A percentile compares a stretch with the other conserved stretches of the same genome.
These are phyloP conservation scores for Agrotis clavis DNA, from an alignment of 2,888 invertebrate genomes.

Conservation along the genomic window DNA sequence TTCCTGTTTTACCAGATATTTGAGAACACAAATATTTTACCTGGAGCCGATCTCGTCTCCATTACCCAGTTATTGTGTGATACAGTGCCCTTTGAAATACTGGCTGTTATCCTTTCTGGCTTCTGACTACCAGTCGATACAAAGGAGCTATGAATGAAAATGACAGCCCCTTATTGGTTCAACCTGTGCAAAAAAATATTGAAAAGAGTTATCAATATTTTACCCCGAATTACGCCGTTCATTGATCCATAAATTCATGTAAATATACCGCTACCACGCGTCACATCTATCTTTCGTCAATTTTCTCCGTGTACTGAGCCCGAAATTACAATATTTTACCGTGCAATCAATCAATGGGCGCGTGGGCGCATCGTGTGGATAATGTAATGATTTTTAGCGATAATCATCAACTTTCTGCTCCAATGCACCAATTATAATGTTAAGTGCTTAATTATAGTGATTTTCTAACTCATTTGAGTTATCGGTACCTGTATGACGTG, in stretches of 20 bases:
- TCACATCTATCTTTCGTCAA: constrained; percentile 45
- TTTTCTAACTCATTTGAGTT: constrained; percentile 38
- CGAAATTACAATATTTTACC: constrained; percentile 55
- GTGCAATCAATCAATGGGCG: constrained; percentile 58
- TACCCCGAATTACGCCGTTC: background rate
- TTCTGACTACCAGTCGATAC: too few species aligned
- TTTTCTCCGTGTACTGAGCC: constrained; percentile 7
- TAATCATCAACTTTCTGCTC: constrained; percentile 54
- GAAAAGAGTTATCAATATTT: background rate
- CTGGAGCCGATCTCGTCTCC: too few species aligned
- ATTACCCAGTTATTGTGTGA: too few species aligned
- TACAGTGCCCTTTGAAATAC: too few species aligned
- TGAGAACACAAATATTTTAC: too few species aligned
- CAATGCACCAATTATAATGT: constrained; percentile 50
- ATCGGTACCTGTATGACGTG: constrained; percentile 15
- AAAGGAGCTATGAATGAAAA: too few species aligned
- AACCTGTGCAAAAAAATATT: background rate
- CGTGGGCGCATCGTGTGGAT: constrained; percentile 54
- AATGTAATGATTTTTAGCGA: constrained; percentile 59
- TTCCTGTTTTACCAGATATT: too few species aligned
- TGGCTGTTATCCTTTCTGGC: too few species aligned
- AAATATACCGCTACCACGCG: constrained; percentile 5
- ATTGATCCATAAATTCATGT: constrained; percentile 27
- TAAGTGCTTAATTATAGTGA: constrained; percentile 26
- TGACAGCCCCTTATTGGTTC: too few species aligned